phyloP scores from a whole-genome alignment of 92 coral and sea anemone species.

The Phenganax subtilis region DNA sequence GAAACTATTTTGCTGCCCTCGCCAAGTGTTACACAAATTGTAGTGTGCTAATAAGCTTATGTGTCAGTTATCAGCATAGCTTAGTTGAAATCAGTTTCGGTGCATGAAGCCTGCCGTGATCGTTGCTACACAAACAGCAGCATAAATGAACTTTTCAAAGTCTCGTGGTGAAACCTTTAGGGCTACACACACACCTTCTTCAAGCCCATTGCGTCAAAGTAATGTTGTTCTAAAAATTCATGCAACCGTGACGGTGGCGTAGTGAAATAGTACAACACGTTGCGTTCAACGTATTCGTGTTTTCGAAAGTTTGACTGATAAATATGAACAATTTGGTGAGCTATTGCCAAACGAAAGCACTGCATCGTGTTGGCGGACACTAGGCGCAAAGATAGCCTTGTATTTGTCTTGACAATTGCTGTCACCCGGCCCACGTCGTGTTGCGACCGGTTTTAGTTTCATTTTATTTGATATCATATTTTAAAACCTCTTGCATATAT shows the following conservation, averaged over 20 bases:
- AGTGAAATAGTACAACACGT: neutral
- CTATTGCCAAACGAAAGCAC: neutral
- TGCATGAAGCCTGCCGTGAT: no score
- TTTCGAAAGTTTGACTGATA: neutral
- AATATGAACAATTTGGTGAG: neutral
- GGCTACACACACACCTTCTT: neutral
- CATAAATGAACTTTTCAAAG: neutral
- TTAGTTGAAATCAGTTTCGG: no score
- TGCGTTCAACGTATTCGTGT: neutral
- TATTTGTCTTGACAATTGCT: neutral
- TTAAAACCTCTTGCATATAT: no score
- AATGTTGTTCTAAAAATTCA: constrained; percentile 2
- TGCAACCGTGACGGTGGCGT: constrained; percentile 3
- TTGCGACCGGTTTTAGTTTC: neutral
- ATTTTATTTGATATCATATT: neutral
- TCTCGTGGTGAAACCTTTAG: neutral
- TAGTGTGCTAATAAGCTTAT: no score
- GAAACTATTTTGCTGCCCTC: neutral
- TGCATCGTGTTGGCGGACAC: neutral
- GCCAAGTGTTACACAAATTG: neutral
- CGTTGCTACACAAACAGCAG: neutral
- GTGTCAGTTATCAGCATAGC: no score
- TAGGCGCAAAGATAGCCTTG: neutral
- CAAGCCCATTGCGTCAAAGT: neutral
- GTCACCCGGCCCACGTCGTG: neutral